Evolutionary conservation across 1,140 invertebrate species (phyloP), one percentile per base, ranked within the genome.

Genomic region (Ostrea denselamellosa): DNA sequence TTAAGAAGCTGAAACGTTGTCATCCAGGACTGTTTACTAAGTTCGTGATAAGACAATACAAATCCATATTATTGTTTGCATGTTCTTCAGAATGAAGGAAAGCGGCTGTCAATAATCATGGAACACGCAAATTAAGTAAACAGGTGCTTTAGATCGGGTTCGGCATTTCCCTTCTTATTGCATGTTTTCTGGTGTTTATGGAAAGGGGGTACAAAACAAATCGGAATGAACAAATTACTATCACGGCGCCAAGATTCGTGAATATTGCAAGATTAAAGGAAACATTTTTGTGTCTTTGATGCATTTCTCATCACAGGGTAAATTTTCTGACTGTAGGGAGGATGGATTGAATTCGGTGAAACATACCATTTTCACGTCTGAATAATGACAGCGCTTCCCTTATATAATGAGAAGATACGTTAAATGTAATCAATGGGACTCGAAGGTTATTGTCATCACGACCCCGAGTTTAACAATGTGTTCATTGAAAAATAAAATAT

Each of bases 141-240:
- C 68, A 77, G 14, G 28, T 34, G 68, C 68, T 77, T 44, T 34
- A 77, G 28, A 34, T 62, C 14, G 28, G 12, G 68, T 34, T 34
- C 8, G 22, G 28, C 8, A 14, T 77, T 77, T 77, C 25, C 68
- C 28, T 77, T 25, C 68, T 10, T 34, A 77, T 77, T 25, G 28
- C 68, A 77, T 62, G 56, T 62, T 62, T 44, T 62, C 56, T 62
- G 56, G 56, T 62, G 56, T 62, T 62, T 62, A 62, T 62, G n/a
- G 56, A 62, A 14, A 62, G 7, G 14, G n/a, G 8, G n/a, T 62
- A 62, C 56, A 62, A 17, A 62, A 62, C 56, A 62, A 62, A 19
- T n/a, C 17, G 17, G 56, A 62, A 62, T 62, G 28, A 77, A 77
- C 68, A 77, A 77, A 77, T 77, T 28, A 25, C 68, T 77, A 12